Conservation (phyloP, 2,888 invertebrate species). For the Blera fallax region DNA sequence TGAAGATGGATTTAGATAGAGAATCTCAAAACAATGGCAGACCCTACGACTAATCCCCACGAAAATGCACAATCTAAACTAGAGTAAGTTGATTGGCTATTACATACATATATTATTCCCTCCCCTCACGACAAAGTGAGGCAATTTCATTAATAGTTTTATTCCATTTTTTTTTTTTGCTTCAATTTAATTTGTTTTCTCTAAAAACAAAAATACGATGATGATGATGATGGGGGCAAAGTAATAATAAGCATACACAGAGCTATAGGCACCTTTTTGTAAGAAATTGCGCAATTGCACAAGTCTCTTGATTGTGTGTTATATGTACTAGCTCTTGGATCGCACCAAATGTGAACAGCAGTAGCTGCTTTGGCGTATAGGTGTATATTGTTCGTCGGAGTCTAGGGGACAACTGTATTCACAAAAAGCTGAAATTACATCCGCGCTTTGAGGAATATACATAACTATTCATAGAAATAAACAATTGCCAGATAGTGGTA, state of each 20-base stretch:
- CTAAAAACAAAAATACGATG: conserved; percentile 42
- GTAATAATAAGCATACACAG: conserved; percentile 40
- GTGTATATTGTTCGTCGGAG: not conserved
- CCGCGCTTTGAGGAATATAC: not conserved
- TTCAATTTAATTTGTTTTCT: conserved; percentile 12
- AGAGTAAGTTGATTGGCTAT: conserved; percentile 59
- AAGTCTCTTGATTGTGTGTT: conserved; percentile 54
- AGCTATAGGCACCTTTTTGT: conserved; percentile 46
- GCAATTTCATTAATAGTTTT: conserved; percentile 44
- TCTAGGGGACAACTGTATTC: not conserved
- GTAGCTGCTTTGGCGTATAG: not conserved
- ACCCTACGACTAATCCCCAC: conserved; percentile 54
- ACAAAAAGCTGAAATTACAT: not conserved
- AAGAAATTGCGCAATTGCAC: conserved; percentile 70
- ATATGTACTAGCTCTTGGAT: conserved; percentile 40
- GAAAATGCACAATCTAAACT: conserved; percentile 43
- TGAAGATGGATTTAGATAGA: conserved; percentile 60
- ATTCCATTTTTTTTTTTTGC: not conserved
- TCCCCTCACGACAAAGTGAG: not conserved
- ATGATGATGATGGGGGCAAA: conserved; percentile 32
- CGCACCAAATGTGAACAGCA: conserved; percentile 13
- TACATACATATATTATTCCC: not conserved
- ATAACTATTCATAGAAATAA: not conserved
- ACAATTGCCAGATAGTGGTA: not conserved
- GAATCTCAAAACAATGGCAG: conserved; percentile 65